Conservation (phyloP, 2,888 invertebrate species). For the Nephrocerus scutellatus region DNA sequence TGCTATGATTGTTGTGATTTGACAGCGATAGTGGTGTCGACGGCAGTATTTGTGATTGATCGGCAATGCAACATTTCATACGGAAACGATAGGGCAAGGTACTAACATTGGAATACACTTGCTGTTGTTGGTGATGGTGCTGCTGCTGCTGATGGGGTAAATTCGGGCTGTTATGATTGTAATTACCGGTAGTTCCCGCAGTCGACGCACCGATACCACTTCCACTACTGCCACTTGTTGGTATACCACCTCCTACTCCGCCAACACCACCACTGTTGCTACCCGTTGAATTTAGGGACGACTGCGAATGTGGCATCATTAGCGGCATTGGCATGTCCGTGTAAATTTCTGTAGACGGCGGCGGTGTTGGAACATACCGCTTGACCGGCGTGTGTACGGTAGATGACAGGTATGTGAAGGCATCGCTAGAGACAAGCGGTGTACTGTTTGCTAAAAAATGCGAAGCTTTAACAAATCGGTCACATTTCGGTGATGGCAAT, state of each 20-base stretch:
- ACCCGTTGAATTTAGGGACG: conserved; percentile 9
- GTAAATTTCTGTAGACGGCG: conserved; percentile 38
- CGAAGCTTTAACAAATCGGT: conserved; percentile 29
- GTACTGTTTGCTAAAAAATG: conserved; percentile 34
- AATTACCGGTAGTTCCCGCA: conserved; percentile 12
- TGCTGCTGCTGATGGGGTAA: conserved; percentile 20
- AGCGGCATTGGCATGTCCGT: conserved; percentile 20
- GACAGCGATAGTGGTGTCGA: conserved; percentile 8
- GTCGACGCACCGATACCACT: conserved; percentile 21
- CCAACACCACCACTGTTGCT: conserved; percentile 18
- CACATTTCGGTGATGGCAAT: conserved; percentile 26
- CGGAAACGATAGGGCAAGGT: conserved; percentile 41
- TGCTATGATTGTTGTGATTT: conserved; percentile 4
- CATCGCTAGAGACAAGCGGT: conserved; percentile 38
- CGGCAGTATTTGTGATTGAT: conserved; percentile 13
- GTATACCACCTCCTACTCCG: no score
- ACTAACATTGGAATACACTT: conserved; percentile 20
- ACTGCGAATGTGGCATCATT: conserved; percentile 5
- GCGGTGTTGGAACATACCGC: conserved; percentile 46
- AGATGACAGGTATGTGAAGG: conserved; percentile 42
- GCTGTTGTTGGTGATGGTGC: conserved; percentile 12
- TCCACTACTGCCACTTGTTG: conserved; percentile 20
- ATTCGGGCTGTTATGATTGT: conserved; percentile 17
- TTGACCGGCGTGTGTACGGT: conserved; percentile 47
- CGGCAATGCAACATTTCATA: conserved; percentile 41